Base-by-base conservation (phyloP, 2,113 vertebrate genomes). In the Turnix velox region DNA sequence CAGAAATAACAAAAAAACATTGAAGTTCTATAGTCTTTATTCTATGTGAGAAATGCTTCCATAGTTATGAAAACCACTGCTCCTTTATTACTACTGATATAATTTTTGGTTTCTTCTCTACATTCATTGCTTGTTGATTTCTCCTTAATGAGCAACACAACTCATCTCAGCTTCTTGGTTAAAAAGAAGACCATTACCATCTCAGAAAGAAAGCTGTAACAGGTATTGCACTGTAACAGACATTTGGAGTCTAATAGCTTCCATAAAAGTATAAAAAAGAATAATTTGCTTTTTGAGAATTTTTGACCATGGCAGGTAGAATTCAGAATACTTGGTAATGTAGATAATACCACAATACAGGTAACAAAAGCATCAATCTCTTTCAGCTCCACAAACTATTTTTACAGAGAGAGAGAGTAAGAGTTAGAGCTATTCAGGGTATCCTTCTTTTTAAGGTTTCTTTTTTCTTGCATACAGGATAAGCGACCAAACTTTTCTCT, bases 391-490 rank as follows among this genome's bases (percentile, higher is more conserved):
- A 48, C 9, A 54, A 31, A 9, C 5, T n/a, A 3, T 9, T 49
- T 4, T 55, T 51, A 46, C 9, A 37, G 19, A 28, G 5, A 45
- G 7, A 0, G 1, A 7, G 27, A 40, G 6, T 46, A 9, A 8
- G 39, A 63, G 3, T 40, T 62, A 76, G 13, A 76, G 9, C 10
- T 42, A 20, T 33, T 88, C 22, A 48, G 11, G 67, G 19, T 40
- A 35, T 14, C 28, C 12, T 69, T 61, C 5, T 51, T 20, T 35
- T 57, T 30, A 4, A 28, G 7, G 1, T 28, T 69, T 55, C 8
- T 48, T 77, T 57, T 52, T 86, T 68, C 8, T 19, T 42, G 24
- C 18, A 6, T 7, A 67, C n/a, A 63, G 25, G n/a, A 40, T 6
- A 58, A 68, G 28, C 3, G 42, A 46, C 8, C 4, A 79, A 33